Evolutionary conservation across 2,113 vertebrate genomes (phyloP).

Genomic region (Gymnorhina tibicen): DNA sequence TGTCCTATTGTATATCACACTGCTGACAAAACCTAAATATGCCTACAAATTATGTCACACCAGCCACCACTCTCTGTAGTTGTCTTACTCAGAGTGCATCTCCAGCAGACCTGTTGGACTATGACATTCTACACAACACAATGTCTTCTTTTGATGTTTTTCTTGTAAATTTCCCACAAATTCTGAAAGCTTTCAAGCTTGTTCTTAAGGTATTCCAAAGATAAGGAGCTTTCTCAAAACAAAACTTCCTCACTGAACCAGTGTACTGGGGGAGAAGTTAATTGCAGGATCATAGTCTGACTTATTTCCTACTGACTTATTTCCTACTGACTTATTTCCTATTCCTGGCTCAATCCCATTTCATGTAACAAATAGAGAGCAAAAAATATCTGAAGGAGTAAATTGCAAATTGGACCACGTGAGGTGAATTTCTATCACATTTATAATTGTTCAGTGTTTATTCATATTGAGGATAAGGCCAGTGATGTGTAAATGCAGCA

Average conservation of each 20-base stretch:
- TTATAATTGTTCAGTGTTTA: neutral
- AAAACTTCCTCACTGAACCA: neutral
- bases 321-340: neutral
- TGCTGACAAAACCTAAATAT: neutral
- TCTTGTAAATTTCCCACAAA: neutral
- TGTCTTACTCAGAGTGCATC: neutral
- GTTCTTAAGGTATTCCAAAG: neutral
- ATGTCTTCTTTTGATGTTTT: neutral
- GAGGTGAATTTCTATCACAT: neutral
- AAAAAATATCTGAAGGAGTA: neutral
- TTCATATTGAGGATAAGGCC: neutral
- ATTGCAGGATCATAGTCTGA: neutral
- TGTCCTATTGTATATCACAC: neutral
- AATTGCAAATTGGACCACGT: neutral
- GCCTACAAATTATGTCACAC: neutral
- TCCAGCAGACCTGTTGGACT: neutral
- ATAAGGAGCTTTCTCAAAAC: neutral
- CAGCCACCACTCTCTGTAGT: neutral
- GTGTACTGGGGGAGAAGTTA: neutral
- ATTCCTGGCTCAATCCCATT: neutral
- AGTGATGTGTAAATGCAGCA: neutral
- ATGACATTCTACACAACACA: neutral
- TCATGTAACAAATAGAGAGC: neutral
- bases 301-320: neutral
- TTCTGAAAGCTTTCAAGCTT: neutral